Evolutionary conservation across 2,113 vertebrate genomes (phyloP), one percentile per base, ranked within the genome.

Genomic region (Uropsilus gracilis): DNA sequence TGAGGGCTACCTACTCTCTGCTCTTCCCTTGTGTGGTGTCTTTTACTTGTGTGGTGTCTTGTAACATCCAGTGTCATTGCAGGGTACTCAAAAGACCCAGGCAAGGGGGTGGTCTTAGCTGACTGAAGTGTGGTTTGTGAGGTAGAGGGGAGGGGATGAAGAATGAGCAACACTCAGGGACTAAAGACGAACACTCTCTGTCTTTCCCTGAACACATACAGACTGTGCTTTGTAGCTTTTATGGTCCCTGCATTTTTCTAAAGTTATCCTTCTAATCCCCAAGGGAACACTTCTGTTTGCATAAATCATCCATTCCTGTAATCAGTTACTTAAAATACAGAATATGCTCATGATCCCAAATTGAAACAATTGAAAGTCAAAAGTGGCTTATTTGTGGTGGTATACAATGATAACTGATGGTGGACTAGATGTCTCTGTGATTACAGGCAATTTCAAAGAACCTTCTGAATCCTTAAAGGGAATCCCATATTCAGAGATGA

Each of bases 361-460:
- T 84, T 85, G 57, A 88, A 95, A 94, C 61, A 95, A 80, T 6
- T 76, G 42, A 34, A 42, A 90, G 69, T 89, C 20, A 76, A 87
- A 88, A 77, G 34, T 11, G 61, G 32, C 90, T 94, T 89, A 61
- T 94, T 77, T 20, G 11, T 57, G n/a, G 32, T 53, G 44, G 22
- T 82, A 42, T 77, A 18, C 44, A n/a, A 14, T 48, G 94, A 22
- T 88, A 32, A 72, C 39, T 81, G 59, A n/a, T 66, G 64, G 73
- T 50, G 53, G 89, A 13, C 24, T 71, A 17, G 12, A 37, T 72
- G 75, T 50, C 34, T 61, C 4, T 37, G 32, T 94, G 64, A 63
- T n/a, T 12, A n/a, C 28, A n/a, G 50, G 26, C 24, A 73, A 75
- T 75, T 55, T 53, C 34, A 42, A 59, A 53, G 69, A 85, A 0